Percentiles rank a stretch among this genome's conserved stretches.
Evolutionary conservation across 2,888 invertebrate species (phyloP).

Genomic region (Chouioia cunea): DNA sequence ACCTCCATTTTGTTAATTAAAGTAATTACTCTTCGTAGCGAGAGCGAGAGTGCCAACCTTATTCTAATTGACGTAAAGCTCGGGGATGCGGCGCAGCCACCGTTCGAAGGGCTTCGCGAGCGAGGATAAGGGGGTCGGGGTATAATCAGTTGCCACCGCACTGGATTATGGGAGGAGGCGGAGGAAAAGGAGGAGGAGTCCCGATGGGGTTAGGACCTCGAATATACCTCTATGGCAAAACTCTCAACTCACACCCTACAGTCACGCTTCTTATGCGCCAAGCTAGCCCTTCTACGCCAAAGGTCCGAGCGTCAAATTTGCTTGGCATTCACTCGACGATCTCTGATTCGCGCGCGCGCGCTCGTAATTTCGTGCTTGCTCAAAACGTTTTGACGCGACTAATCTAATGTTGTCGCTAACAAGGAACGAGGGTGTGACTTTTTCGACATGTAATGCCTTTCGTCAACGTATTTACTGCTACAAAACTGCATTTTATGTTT

Average conservation of each 20-base stretch:
- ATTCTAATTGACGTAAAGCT: conserved; percentile 71
- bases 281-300: conserved; percentile 48
- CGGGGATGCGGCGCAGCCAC: conserved; percentile 54
- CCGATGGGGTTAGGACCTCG: conserved; percentile 61
- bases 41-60: conserved; percentile 70
- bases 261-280: conserved; percentile 22
- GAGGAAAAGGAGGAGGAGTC: conserved; percentile 47
- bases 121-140: conserved; percentile 62
- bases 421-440: no score
- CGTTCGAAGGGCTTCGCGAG: conserved; percentile 49
- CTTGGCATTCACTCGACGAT: conserved; percentile 37
- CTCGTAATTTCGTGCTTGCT: conserved; percentile 25
- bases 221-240: conserved; percentile 56
- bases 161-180: conserved; percentile 65
- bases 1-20: conserved; percentile 71
- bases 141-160: conserved; percentile 69
- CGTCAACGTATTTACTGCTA: no score
- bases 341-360: conserved; percentile 11
- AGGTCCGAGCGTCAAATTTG: conserved; percentile 50
- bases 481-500: no score
- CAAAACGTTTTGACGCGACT: conserved; percentile 22
- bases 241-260: conserved; percentile 43
- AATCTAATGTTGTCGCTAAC: no score
- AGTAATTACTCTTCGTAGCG: conserved; percentile 71
- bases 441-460: no score